A percentile compares a stretch with the other conserved stretches of the same genome.
Evolutionary conservation across 2,888 invertebrate genomes (phyloP).

Genomic region (Pelosia muscerda): DNA sequence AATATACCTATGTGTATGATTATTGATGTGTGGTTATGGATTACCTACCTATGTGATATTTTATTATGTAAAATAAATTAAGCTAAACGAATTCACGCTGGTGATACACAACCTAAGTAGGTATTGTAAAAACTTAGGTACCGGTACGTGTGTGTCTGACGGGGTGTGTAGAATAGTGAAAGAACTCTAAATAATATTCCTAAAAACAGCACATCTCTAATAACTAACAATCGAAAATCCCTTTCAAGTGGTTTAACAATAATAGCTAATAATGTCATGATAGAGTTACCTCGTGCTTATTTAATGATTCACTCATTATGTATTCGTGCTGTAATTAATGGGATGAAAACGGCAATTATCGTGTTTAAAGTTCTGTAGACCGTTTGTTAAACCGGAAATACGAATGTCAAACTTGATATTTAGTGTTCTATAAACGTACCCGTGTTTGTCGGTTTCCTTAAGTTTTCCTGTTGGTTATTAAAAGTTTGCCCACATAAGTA

Average conservation of each 20-base stretch:
- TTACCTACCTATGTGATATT: too few species aligned
- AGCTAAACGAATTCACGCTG: background rate
- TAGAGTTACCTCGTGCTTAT: background rate
- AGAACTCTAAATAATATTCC: background rate
- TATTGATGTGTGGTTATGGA: too few species aligned
- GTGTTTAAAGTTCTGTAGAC: conserved; percentile 17
- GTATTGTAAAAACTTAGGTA: background rate
- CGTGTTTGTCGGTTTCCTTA: too few species aligned
- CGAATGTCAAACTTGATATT: background rate
- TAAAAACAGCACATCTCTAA: background rate
- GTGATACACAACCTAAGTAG: background rate
- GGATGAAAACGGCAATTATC: conserved; percentile 58
- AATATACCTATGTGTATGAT: background rate
- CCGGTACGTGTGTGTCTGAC: background rate
- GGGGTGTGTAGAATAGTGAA: background rate
- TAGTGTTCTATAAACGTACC: background rate
- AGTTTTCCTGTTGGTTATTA: too few species aligned
- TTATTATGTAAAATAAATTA: too few species aligned
- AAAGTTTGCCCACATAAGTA: too few species aligned
- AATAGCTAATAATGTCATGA: background rate
- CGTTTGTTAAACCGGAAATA: background rate
- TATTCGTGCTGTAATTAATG: conserved; percentile 38
- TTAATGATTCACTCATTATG: conserved; percentile 31
- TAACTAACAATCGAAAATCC: background rate
- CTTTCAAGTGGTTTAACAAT: background rate